phyloP scores from a whole-genome alignment of 1,140 invertebrate genomes.

The Scaptomyza montana region DNA sequence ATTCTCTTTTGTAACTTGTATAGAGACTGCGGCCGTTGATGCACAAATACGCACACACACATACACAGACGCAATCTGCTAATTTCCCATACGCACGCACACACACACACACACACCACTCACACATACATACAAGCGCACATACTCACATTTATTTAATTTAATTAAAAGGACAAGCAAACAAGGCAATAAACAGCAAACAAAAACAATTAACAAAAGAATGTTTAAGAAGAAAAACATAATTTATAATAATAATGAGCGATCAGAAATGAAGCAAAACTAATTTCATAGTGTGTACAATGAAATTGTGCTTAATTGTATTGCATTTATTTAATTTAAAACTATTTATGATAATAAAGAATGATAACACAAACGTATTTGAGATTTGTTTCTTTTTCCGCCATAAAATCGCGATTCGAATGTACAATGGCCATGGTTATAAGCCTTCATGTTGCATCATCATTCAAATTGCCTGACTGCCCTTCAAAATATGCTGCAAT shows the following conservation, averaged over 20 bases:
- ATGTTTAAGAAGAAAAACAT: slow-evolving; percentile 38
- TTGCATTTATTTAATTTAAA: slow-evolving; percentile 83
- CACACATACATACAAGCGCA: slow-evolving; percentile 14
- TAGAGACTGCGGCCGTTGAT: slow-evolving; percentile 76
- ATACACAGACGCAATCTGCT: slow-evolving; percentile 23
- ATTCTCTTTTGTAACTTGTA: slow-evolving; percentile 78
- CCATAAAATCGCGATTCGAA: too few species aligned
- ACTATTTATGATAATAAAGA: slow-evolving; percentile 81
- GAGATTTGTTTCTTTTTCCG: neutral
- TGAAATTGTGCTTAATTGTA: slow-evolving; percentile 81
- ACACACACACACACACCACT: neutral
- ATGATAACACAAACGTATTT: slow-evolving; percentile 67
- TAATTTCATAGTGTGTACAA: slow-evolving; percentile 69
- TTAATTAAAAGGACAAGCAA: slow-evolving; percentile 33
- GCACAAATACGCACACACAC: slow-evolving; percentile 43
- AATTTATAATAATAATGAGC: slow-evolving; percentile 33
- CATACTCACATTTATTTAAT: slow-evolving; percentile 73
- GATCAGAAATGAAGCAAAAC: slow-evolving; percentile 55
- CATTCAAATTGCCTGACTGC: too few species aligned
- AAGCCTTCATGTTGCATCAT: too few species aligned
- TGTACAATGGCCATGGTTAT: too few species aligned
- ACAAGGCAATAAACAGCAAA: slow-evolving; percentile 60
- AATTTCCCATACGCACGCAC: slow-evolving; percentile 27
- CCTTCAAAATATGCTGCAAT: neutral
- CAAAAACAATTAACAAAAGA: slow-evolving; percentile 35